Base-by-base conservation (phyloP, 2,113 vertebrate species). In the Phalacrocorax aristotelis region DNA sequence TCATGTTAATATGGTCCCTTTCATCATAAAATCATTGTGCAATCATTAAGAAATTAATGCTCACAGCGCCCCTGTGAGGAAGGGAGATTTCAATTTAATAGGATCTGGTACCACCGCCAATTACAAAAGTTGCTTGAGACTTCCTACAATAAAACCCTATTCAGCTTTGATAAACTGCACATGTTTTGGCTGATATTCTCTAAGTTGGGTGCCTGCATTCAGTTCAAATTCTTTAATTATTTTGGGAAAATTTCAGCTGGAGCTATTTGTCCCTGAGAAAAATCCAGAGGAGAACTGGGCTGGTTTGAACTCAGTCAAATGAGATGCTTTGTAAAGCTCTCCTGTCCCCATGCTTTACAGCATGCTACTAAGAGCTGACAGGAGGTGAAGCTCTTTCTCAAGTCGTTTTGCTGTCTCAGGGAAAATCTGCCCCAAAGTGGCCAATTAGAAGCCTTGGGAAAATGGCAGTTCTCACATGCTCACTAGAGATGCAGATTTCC, bases 41-140 rank as follows among this genome's bases (percentile, higher is more conserved):
- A 90, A 52, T 97, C 89, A 91, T 94, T 95, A 96, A 80, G 78
- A 92, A 97, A 94, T 96, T 95, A 95, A 93, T 85, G 80, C 91
- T 93, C 77, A 93, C 81, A 96, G 95, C 84, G 91, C 94, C 91
- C 84, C 91, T 83, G 62, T 97, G 94, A 97, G 93, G 94, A 95
- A 95, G 94, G 97, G 89, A 97, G 60, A 87, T 95, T 94, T 84
- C 49, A 26, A 11, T 72, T 92, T 95, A 85, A 87, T 60, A 92
- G 18, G 68, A 82, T 34, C 34, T 76, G 19, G 82, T 95, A 93
- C 25, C n/a, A 87, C 30, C 3, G 1, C 52, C 40, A 79, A 74
- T 90, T 94, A 85, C 46, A 76, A 89, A 87, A 48, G 44, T 78
- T 89, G 29, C 26, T 34, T 68, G 32, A 55, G 51, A 78, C 38